Percentiles rank a stretch among this genome's conserved stretches.
phyloP scores from a whole-genome alignment of 2,797 vertebrate species.

The Ctenopoma multispine region DNA sequence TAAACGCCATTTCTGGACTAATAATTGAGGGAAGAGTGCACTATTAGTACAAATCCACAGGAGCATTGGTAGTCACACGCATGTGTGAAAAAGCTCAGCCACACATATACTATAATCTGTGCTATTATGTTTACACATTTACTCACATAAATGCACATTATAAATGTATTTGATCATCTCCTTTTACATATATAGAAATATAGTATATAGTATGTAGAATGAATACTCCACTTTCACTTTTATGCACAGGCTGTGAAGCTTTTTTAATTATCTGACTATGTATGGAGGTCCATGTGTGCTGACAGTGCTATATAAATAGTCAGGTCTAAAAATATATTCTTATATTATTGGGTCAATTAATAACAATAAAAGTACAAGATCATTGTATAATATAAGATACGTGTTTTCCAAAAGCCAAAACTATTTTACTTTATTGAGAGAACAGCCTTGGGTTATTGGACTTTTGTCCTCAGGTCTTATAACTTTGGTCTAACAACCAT shows the following conservation, averaged over 20 bases:
- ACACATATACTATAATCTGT: constrained; percentile 13
- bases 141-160: constrained; percentile 1
- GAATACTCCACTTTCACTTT: constrained; percentile 2
- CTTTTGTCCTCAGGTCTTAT: background rate
- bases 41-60: constrained; percentile 19
- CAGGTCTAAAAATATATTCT: constrained; percentile 2
- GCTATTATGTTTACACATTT: background rate
- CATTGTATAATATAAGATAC: background rate
- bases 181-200: background rate
- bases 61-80: constrained; percentile 2
- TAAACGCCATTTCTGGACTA: constrained; percentile 29
- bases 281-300: constrained; percentile 24
- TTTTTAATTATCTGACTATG: background rate
- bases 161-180: constrained; percentile 1
- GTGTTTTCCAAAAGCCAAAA: background rate
- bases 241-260: constrained; percentile 7
- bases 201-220: background rate
- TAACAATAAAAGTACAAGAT: background rate
- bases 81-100: constrained; percentile 16
- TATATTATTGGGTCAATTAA: background rate
- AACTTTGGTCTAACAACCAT: too few species aligned
- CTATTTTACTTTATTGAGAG: background rate
- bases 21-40: constrained; percentile 15
- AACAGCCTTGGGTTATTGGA: background rate
- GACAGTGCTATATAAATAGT: constrained; percentile 6